Evolutionary conservation across 2,113 vertebrate genomes (phyloP).

Genomic region (Beaufortia kweichowensis): DNA sequence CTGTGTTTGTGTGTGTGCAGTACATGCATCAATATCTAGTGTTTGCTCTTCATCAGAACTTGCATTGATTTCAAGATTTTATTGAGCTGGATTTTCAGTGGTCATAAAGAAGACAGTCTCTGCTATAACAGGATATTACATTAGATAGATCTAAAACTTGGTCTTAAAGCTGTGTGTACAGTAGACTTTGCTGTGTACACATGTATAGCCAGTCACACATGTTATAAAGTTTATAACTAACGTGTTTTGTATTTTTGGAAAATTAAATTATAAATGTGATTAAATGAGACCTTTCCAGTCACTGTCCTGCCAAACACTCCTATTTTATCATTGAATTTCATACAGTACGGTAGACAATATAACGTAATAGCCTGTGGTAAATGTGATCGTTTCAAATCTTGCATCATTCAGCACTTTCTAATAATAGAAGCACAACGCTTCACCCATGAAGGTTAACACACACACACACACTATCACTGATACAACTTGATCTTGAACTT

Average conservation of each 20-base stretch:
- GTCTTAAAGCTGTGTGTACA: conserved; percentile 9
- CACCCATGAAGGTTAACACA: neutral
- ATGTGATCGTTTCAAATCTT: neutral
- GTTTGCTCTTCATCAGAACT: conserved; percentile 29
- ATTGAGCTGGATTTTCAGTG: conserved; percentile 8
- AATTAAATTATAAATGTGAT: neutral
- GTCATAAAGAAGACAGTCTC: conserved; percentile 33
- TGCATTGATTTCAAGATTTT: neutral
- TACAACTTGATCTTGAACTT: neutral
- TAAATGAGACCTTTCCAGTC: neutral
- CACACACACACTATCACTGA: neutral
- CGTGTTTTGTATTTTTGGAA: neutral
- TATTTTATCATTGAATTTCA: conserved; percentile 10
- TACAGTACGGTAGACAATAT: neutral
- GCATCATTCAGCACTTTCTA: neutral
- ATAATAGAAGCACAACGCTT: neutral
- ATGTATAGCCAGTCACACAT: conserved; percentile 20
- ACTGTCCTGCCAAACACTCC: neutral
- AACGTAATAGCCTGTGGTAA: neutral
- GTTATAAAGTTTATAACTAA: conserved; percentile 33
- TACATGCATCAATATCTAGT: neutral
- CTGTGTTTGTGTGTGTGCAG: neutral
- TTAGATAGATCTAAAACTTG: conserved; percentile 33
- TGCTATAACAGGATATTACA: conserved; percentile 47
- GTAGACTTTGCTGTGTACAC: conserved; percentile 13